A percentile compares a stretch with the other conserved stretches of the same genome.
Conservation (phyloP, 2,113 vertebrate species). For the Bettongia penicillata region DNA sequence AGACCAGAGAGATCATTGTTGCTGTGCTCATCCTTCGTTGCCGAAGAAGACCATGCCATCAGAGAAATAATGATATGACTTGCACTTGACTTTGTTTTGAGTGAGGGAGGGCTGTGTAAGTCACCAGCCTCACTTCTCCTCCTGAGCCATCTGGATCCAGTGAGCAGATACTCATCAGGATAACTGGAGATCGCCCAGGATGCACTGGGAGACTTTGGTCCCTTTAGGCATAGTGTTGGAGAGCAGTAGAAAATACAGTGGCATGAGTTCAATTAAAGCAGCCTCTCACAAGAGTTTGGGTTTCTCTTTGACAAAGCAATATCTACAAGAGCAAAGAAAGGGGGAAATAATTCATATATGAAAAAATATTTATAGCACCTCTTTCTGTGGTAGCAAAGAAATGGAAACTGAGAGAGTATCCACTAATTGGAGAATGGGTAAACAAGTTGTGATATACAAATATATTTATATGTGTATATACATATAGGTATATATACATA, state of each 20-base stretch:
- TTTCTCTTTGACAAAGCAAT: neutral
- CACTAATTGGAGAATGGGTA: neutral
- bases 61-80: too few species aligned
- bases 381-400: neutral
- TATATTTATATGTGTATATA: neutral
- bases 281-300: neutral
- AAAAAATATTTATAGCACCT: neutral
- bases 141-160: too few species aligned
- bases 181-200: too few species aligned
- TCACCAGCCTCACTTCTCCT: too few species aligned
- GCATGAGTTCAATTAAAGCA: neutral
- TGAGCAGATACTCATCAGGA: too few species aligned
- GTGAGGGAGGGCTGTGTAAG: too few species aligned
- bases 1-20: neutral
- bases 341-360: neutral
- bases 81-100: too few species aligned
- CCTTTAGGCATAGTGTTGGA: neutral
- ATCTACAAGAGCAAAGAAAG: neutral
- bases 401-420: neutral
- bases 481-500: neutral
- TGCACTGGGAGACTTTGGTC: too few species aligned
- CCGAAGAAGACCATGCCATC: too few species aligned
- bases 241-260: neutral
- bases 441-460: neutral
- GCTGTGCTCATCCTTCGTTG: too few species aligned